phyloP scores from a whole-genome alignment of 2,888 invertebrate genomes.

The Lypha dubia region DNA sequence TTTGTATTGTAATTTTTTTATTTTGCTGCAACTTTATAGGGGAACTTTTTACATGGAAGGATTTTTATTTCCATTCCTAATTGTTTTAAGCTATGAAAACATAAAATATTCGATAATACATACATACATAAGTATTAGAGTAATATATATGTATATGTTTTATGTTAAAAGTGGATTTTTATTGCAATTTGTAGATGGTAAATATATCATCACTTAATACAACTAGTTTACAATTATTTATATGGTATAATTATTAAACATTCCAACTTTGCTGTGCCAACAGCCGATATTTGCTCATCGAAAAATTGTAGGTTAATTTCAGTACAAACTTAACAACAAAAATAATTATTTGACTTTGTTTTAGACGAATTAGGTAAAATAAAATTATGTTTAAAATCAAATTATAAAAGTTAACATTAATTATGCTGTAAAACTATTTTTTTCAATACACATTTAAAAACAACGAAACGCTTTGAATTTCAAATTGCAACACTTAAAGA shows the following conservation, averaged over 20 bases:
- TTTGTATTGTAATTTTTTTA: conserved; percentile 49
- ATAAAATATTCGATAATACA: conserved; percentile 45
- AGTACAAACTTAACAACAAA: conserved; percentile 49
- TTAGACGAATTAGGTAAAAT: not conserved
- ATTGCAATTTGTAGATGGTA: conserved; percentile 34
- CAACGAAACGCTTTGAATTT: not conserved
- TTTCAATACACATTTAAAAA: not conserved
- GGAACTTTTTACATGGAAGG: conserved; percentile 49
- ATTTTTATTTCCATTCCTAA: conserved; percentile 25
- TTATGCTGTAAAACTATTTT: no score
- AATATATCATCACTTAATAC: conserved; percentile 36
- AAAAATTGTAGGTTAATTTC: not conserved
- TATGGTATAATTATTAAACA: conserved; percentile 28
- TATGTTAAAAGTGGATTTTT: conserved; percentile 18
- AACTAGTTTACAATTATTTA: conserved; percentile 51
- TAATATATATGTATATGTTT: not conserved
- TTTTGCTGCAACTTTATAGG: conserved; percentile 55
- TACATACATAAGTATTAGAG: conserved; percentile 17
- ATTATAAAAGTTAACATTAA: not conserved
- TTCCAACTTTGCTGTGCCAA: conserved; percentile 51
- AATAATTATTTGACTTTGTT: conserved; percentile 14
- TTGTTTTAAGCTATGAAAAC: conserved; percentile 41
- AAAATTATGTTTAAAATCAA: not conserved
- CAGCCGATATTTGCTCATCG: conserved; percentile 59
- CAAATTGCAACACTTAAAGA: not conserved